These are phyloP conservation scores for mouse (Mus musculus) DNA, from an alignment of 2,113 vertebrate genomes.

Conservation along the genomic window DNA sequence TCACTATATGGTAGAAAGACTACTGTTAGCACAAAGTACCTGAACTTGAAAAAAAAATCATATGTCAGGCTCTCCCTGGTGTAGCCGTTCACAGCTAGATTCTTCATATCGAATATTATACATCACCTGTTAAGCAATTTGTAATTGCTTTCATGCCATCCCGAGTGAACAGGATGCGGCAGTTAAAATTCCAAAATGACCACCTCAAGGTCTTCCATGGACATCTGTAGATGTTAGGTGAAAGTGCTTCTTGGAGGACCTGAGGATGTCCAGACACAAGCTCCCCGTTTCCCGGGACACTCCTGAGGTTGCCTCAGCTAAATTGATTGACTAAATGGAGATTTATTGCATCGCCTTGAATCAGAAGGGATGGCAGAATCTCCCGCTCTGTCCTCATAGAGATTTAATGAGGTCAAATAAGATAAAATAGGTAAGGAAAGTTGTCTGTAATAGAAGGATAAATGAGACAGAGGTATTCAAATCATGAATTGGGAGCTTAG, in stretches of 20 bases:
- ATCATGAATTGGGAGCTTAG: slow-evolving; percentile 8
- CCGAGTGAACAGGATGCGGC: slow-evolving; percentile 58
- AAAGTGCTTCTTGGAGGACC: slow-evolving; percentile 67
- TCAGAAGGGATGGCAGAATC: slow-evolving; percentile 59
- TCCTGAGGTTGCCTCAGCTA: slow-evolving; percentile 58
- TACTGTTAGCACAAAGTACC: slow-evolving; percentile 45
- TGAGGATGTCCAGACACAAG: slow-evolving; percentile 42
- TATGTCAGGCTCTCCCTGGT: slow-evolving; percentile 62
- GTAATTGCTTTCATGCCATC: slow-evolving; percentile 73
- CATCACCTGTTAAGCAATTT: slow-evolving; percentile 70
- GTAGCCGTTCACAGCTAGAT: slow-evolving; percentile 58
- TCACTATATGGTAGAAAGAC: neutral
- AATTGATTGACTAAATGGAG: slow-evolving; percentile 58
- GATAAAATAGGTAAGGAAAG: slow-evolving; percentile 26
- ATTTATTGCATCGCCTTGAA: slow-evolving; percentile 55
- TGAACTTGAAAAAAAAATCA: slow-evolving; percentile 36
- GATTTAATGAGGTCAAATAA: slow-evolving; percentile 66
- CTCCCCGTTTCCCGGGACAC: neutral
- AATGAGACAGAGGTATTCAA: slow-evolving; percentile 50
- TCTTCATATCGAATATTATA: slow-evolving; percentile 64
- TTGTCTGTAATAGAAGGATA: slow-evolving; percentile 44
- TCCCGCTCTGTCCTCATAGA: slow-evolving; percentile 46
- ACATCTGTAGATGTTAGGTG: slow-evolving; percentile 55
- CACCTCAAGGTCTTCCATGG: slow-evolving; percentile 75
- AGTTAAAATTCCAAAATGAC: slow-evolving; percentile 66